A percentile compares a stretch with the other conserved stretches of the same genome.
Evolutionary conservation across 1,140 invertebrate species (phyloP).

Genomic region (Drosophila aff.): DNA sequence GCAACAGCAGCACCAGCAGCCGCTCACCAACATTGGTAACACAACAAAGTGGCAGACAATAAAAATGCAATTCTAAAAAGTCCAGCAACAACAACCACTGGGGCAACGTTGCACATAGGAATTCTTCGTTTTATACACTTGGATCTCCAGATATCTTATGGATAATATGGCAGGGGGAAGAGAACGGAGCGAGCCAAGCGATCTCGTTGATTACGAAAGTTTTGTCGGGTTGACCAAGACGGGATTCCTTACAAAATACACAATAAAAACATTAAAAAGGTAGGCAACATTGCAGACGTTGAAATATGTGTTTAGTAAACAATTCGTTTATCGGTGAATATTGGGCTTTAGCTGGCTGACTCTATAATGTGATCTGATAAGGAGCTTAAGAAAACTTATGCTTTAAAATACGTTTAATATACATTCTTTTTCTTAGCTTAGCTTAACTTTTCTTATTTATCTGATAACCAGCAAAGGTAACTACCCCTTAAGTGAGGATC

Average conservation of each 20-base stretch:
- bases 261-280: constrained; percentile 5
- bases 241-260: constrained; percentile 19
- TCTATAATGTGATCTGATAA: neutral
- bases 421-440: too few relatives aligned
- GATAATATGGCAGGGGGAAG: neutral
- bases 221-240: neutral
- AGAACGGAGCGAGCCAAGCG: constrained; percentile 11
- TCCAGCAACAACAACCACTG: constrained; percentile 44
- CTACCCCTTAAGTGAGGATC: constrained; percentile 10
- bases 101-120: constrained; percentile 60
- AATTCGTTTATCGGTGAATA: neutral
- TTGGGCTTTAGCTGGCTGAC: neutral
- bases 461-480: constrained; percentile 4
- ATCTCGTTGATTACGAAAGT: constrained; percentile 41
- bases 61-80: constrained; percentile 81
- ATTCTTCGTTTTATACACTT: constrained; percentile 47
- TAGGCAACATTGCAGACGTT: neutral
- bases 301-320: neutral
- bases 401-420: neutral
- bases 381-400: too few relatives aligned
- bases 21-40: constrained; percentile 70
- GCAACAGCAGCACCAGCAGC: constrained; percentile 30
- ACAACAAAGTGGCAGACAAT: constrained; percentile 81
- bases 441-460: neutral
- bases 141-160: constrained; percentile 1